Conservation (phyloP, 2,797 vertebrate genomes). For the Pseudochaenichthys georgianus region DNA sequence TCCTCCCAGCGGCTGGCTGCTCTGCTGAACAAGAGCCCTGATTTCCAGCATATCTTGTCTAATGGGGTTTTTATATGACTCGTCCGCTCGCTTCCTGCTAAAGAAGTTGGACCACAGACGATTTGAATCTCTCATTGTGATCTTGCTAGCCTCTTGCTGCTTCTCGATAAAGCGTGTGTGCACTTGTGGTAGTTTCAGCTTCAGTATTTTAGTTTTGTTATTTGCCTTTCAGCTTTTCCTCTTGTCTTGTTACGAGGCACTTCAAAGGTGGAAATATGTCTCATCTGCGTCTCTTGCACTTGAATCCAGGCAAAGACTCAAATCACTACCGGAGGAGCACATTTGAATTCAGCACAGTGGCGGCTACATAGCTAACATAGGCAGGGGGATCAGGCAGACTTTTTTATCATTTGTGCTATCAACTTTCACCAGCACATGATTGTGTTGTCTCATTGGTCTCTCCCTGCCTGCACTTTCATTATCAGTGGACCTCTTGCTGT, state of each 20-base stretch:
- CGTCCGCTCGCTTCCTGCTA: slow-evolving; percentile 13
- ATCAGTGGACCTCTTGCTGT: not conserved
- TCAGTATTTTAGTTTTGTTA: slow-evolving; percentile 11
- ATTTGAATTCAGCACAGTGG: not conserved
- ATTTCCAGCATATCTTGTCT: slow-evolving; percentile 39
- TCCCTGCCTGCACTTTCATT: not conserved
- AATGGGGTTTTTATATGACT: slow-evolving; percentile 40
- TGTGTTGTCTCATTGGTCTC: not conserved
- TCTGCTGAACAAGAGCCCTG: slow-evolving; percentile 46
- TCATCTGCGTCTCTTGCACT: not conserved
- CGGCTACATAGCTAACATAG: not conserved
- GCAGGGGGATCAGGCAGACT: slow-evolving; percentile 13
- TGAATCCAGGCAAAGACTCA: not conserved
- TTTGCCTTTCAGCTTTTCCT: slow-evolving; percentile 25
- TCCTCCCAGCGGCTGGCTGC: slow-evolving; percentile 26
- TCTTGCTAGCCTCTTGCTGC: slow-evolving; percentile 11
- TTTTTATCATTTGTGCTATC: too few species aligned
- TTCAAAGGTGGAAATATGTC: slow-evolving; percentile 18
- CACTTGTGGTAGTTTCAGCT: slow-evolving; percentile 14
- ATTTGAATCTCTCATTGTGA: slow-evolving; percentile 15
- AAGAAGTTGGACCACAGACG: slow-evolving; percentile 12
- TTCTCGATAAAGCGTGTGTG: slow-evolving; percentile 11
- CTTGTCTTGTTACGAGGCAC: slow-evolving; percentile 14
- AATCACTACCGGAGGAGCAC: not conserved
- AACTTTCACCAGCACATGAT: too few species aligned